Conservation (phyloP, 2,888 invertebrate genomes). For the Nineta flava region DNA sequence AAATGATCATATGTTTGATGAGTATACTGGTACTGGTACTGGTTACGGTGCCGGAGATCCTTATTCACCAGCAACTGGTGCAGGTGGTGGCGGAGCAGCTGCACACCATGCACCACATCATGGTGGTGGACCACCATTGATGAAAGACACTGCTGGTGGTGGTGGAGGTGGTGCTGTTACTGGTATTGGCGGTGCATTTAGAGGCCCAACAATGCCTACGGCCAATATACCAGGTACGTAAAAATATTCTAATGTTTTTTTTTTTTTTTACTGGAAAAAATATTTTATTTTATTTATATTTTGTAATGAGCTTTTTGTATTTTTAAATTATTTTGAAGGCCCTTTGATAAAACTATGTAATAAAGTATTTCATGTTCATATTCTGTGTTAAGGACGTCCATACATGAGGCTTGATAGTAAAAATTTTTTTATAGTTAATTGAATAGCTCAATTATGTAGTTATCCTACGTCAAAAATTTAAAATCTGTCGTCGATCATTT, state of each 20-base stretch:
- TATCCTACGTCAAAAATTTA: no score
- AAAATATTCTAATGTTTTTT: conserved; percentile 20
- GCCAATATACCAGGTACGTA: conserved; percentile 29
- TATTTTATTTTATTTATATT: neutral
- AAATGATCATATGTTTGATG: conserved; percentile 7
- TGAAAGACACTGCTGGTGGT: neutral
- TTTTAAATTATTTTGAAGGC: no score
- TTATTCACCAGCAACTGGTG: conserved; percentile 1
- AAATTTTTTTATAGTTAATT: no score
- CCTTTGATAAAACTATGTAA: no score
- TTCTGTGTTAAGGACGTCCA: no score
- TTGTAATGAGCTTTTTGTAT: no score
- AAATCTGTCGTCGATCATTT: no score
- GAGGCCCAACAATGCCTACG: conserved; percentile 28
- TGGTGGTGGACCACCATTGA: conserved; percentile 2
- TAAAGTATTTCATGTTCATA: no score
- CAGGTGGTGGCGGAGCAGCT: neutral
- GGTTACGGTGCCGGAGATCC: conserved; percentile 5
- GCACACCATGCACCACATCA: conserved; percentile 6
- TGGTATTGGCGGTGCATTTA: conserved; percentile 22
- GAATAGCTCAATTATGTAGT: no score
- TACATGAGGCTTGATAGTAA: no score
- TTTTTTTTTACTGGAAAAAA: conserved; percentile 6
- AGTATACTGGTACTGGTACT: conserved; percentile 1
- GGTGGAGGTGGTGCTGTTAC: conserved; percentile 20